Percentiles rank a stretch among this genome's conserved stretches.
These are phyloP conservation scores for Nibea albiflora DNA, from an alignment of 2,113 vertebrate species.

Conservation along the genomic window DNA sequence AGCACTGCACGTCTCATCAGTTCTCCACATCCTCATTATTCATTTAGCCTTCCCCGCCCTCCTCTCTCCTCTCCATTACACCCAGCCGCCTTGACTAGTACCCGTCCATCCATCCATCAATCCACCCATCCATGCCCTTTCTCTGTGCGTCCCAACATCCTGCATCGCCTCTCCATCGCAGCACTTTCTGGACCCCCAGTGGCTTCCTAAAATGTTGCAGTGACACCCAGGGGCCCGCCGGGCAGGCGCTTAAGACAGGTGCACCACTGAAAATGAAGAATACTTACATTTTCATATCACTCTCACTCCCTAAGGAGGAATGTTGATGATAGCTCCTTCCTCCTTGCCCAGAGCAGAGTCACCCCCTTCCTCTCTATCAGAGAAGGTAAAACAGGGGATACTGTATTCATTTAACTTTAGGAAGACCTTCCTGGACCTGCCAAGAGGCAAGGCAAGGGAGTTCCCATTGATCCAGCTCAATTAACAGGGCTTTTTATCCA, in stretches of 20 bases:
- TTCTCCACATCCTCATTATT: slow-evolving; percentile 71
- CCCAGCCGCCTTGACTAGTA: slow-evolving; percentile 34
- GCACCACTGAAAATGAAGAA: neutral
- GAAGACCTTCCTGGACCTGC: slow-evolving; percentile 37
- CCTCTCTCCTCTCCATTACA: slow-evolving; percentile 59
- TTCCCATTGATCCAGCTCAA: slow-evolving; percentile 67
- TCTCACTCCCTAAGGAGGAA: neutral
- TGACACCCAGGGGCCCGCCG: neutral
- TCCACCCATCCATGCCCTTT: slow-evolving; percentile 21
- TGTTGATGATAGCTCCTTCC: neutral
- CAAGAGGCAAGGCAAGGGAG: slow-evolving; percentile 42
- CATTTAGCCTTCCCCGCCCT: slow-evolving; percentile 73
- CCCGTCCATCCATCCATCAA: slow-evolving; percentile 20
- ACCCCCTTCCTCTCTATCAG: neutral
- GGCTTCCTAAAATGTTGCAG: slow-evolving; percentile 32
- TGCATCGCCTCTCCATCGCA: slow-evolving; percentile 15
- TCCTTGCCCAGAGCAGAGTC: neutral
- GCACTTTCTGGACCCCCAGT: slow-evolving; percentile 36
- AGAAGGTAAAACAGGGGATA: slow-evolving; percentile 5
- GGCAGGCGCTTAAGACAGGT: slow-evolving; percentile 2
- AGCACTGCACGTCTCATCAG: slow-evolving; percentile 62
- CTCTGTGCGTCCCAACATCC: slow-evolving; percentile 14
- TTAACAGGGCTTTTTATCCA: slow-evolving; percentile 58
- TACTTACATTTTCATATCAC: neutral
- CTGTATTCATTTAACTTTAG: slow-evolving; percentile 42